Conservation (phyloP, 2,797 vertebrate genomes). For the Tachyglossus aculeatus region DNA sequence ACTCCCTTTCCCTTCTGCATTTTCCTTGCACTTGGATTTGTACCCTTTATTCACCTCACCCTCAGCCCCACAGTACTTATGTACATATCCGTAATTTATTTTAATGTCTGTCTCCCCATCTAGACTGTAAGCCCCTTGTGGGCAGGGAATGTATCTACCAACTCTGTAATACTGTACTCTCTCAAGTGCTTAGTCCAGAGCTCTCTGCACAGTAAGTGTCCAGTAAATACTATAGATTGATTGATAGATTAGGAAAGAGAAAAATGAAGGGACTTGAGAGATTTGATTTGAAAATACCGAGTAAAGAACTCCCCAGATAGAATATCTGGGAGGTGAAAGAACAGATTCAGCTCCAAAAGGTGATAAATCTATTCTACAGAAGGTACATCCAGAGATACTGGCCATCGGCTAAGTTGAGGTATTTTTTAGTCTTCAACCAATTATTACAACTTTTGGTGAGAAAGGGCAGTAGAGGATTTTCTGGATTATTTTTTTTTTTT, state of each 20-base stretch:
- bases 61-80: no score
- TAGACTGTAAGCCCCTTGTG: no score
- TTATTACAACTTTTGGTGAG: neutral
- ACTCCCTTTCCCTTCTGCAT: no score
- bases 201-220: no score
- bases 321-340: neutral
- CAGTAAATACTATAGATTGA: no score
- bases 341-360: neutral
- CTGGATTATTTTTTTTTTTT: neutral
- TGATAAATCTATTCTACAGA: neutral
- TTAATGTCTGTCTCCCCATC: no score
- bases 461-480: neutral
- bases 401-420: neutral
- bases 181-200: no score
- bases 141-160: no score
- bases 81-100: no score
- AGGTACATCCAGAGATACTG: neutral
- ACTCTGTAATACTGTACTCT: no score
- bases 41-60: no score
- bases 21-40: no score
- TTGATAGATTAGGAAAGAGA: neutral
- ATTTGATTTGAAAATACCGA: neutral
- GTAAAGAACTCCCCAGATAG: neutral
- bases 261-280: neutral
- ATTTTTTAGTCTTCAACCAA: neutral